Percentiles rank a stretch among this genome's conserved stretches.
These are phyloP conservation scores for Bujurquina vittata DNA, from an alignment of 2,113 vertebrate genomes.

Conservation along the genomic window DNA sequence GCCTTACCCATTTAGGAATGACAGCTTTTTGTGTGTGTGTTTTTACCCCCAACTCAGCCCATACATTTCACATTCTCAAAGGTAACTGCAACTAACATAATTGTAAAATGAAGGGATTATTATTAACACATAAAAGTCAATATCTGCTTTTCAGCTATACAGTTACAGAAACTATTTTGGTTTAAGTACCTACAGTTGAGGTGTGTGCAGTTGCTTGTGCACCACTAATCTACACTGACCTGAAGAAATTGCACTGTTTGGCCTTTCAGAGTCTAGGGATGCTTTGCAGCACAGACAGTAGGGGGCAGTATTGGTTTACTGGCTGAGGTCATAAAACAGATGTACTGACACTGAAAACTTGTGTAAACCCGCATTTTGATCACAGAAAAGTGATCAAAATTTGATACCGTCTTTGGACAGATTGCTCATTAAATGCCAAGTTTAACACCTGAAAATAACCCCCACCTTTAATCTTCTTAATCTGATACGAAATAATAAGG, in stretches of 20 bases:
- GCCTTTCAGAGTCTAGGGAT: background rate
- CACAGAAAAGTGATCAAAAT: background rate
- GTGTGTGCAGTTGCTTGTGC: background rate
- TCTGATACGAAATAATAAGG: background rate
- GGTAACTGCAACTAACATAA: background rate
- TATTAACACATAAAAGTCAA: background rate
- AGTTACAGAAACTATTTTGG: background rate
- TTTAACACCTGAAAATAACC: background rate
- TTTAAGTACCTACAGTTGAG: background rate
- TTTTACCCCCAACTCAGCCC: background rate
- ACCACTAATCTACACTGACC: background rate
- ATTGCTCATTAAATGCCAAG: background rate
- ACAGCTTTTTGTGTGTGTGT: background rate
- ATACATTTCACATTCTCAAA: background rate
- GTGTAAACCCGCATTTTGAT: background rate
- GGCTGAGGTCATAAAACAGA: background rate
- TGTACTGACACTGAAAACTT: background rate
- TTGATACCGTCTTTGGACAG: background rate
- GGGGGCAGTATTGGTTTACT: background rate
- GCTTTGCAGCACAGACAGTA: background rate
- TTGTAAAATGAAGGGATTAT: background rate
- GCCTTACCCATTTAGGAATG: background rate
- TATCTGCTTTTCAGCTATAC: background rate
- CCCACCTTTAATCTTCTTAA: background rate
- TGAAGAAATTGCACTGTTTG: background rate